Percentiles rank a stretch among this genome's conserved stretches.
These are phyloP conservation scores for Capitulum mitella DNA, from an alignment of 2,888 invertebrate species.

Conservation along the genomic window DNA sequence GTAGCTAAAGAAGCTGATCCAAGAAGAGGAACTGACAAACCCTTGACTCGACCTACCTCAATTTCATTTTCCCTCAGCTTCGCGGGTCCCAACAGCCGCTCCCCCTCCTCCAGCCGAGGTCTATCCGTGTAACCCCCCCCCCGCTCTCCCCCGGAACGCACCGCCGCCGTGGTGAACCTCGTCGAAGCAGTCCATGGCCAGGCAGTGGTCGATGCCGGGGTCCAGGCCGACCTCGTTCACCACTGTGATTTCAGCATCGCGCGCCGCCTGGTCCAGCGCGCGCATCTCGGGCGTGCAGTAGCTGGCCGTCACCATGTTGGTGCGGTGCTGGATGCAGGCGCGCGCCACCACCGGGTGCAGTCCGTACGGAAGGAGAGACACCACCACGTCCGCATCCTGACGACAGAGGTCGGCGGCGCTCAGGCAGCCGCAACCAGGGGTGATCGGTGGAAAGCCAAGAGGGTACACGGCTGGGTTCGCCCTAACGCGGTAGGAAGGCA, in stretches of 20 bases:
- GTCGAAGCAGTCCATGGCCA: constrained; percentile 95
- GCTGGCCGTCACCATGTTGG: constrained; percentile 92
- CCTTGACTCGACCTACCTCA: too few relatives aligned
- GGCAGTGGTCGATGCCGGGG: constrained; percentile 95
- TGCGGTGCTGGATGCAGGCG: constrained; percentile 70
- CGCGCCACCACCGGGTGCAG: constrained; percentile 78
- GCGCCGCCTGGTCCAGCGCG: constrained; percentile 67
- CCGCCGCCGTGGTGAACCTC: constrained; percentile 69
- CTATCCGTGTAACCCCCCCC: neutral
- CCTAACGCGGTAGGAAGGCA: too few relatives aligned
- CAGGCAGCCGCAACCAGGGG: too few relatives aligned
- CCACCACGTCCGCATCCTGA: constrained; percentile 60
- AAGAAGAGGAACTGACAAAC: too few relatives aligned
- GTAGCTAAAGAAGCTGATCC: too few relatives aligned
- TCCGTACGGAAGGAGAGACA: constrained; percentile 83
- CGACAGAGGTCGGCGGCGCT: too few relatives aligned
- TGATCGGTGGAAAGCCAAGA: too few relatives aligned
- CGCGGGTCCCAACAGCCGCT: too few relatives aligned
- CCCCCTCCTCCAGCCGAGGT: too few relatives aligned
- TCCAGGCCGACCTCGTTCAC: constrained; percentile 96
- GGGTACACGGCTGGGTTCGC: too few relatives aligned
- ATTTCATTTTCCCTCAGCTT: too few relatives aligned
- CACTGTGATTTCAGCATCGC: constrained; percentile 80
- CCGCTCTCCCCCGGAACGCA: constrained; percentile 40
- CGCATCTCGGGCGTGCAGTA: constrained; percentile 81